These are phyloP conservation scores for Petrolisthes manimaculis DNA, from an alignment of 2,888 invertebrate species.

Conservation along the genomic window DNA sequence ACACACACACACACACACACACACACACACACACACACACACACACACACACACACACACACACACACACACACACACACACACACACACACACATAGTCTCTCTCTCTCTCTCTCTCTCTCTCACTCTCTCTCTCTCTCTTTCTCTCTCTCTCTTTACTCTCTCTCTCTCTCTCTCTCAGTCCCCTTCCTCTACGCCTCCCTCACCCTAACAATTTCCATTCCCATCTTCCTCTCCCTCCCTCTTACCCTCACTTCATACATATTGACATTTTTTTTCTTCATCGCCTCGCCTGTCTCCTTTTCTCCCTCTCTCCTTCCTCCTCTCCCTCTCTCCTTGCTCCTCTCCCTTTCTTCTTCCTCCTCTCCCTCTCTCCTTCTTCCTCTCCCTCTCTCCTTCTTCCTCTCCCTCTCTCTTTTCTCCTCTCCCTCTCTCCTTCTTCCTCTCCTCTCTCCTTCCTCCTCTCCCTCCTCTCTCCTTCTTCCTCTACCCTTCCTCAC, in stretches of 20 bases:
- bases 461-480: not conserved
- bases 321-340: not conserved
- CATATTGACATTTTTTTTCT: not conserved
- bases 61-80: not conserved
- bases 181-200: not conserved
- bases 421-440: not conserved
- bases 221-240: not conserved
- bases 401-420: not conserved
- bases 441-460: not conserved
- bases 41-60: constrained; percentile 28
- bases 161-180: not conserved
- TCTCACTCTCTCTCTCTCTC: not conserved
- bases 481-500: not conserved
- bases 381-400: not conserved
- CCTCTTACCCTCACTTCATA: no score
- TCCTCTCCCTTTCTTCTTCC: not conserved
- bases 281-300: not conserved
- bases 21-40: constrained; percentile 22
- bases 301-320: not conserved
- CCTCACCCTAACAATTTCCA: not conserved
- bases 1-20: constrained; percentile 22
- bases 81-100: not conserved
- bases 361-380: not conserved
- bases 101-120: not conserved
- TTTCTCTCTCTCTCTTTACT: not conserved